phyloP scores from a whole-genome alignment of 1,140 invertebrate species.

The Dreissena rostriformis region DNA sequence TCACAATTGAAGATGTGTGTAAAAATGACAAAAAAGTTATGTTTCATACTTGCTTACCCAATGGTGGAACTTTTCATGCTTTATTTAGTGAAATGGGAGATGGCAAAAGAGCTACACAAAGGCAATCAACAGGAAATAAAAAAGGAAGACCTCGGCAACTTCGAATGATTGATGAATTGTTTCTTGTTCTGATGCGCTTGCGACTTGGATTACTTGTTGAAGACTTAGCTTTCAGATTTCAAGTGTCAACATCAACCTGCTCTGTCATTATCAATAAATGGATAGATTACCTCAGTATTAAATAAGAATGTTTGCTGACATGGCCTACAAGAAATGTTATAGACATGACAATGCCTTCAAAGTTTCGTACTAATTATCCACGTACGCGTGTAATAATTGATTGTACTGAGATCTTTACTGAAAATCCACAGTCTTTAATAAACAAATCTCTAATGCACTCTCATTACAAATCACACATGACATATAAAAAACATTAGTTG shows the following conservation, averaged over 20 bases:
- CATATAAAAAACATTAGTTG: slow-evolving; percentile 42
- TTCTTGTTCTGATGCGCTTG: slow-evolving; percentile 22
- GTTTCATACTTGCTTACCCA: slow-evolving; percentile 34
- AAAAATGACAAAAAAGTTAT: neutral
- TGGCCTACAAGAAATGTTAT: slow-evolving; percentile 24
- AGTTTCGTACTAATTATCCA: slow-evolving; percentile 16
- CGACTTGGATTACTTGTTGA: slow-evolving; percentile 26
- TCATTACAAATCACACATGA: slow-evolving; percentile 45
- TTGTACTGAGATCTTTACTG: slow-evolving; percentile 41
- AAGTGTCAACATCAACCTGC: slow-evolving; percentile 12
- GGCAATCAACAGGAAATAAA: neutral
- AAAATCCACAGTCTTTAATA: slow-evolving; percentile 32
- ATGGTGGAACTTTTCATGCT: slow-evolving; percentile 22
- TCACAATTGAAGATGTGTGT: slow-evolving; percentile 22
- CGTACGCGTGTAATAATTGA: slow-evolving; percentile 30
- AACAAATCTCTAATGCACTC: slow-evolving; percentile 30
- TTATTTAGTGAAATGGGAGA: slow-evolving; percentile 32
- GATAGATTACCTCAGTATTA: slow-evolving; percentile 11
- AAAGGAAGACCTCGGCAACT: slow-evolving; percentile 6
- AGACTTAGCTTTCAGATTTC: slow-evolving; percentile 32
- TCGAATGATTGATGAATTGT: slow-evolving; percentile 34
- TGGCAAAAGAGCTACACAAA: neutral
- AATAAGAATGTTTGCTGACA: slow-evolving; percentile 17
- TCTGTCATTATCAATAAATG: slow-evolving; percentile 2
- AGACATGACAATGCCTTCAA: slow-evolving; percentile 11